Conservation (phyloP, 2,797 vertebrate species). For the Pseudocheirus occidentalis region DNA sequence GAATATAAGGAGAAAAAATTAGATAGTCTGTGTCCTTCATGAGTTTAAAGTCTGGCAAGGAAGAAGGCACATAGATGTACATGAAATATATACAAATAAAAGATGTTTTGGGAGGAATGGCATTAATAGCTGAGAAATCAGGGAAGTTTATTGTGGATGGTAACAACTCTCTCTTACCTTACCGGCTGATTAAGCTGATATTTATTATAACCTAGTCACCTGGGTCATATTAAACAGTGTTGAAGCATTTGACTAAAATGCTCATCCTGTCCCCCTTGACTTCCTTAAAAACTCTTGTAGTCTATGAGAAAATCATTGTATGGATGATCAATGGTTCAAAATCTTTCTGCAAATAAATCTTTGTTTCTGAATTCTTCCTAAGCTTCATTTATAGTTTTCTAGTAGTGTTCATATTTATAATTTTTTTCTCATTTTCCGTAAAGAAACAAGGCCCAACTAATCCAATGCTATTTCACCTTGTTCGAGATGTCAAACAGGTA, state of each 20-base stretch:
- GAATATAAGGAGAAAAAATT: neutral
- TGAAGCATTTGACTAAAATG: neutral
- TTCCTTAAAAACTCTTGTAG: neutral
- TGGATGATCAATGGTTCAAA: neutral
- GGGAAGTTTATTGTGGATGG: neutral
- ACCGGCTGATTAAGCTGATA: neutral
- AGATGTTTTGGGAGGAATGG: neutral
- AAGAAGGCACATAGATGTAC: neutral
- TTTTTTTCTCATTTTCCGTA: constrained; percentile 53
- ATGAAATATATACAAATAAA: neutral
- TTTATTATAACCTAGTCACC: neutral
- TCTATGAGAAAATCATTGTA: neutral
- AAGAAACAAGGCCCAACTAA: constrained; percentile 97
- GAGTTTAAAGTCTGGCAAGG: neutral
- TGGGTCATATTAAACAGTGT: neutral
- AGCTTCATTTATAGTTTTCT: neutral
- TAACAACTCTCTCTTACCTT: neutral
- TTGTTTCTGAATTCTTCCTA: neutral
- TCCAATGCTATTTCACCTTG: constrained; percentile 95
- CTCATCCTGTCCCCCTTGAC: neutral
- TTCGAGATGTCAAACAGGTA: constrained; percentile 99
- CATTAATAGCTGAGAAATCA: neutral
- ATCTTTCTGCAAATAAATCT: neutral
- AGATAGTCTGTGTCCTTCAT: neutral
- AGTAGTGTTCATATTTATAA: neutral